phyloP scores from a whole-genome alignment of 2,888 invertebrate species.

The Cheiracanthium punctorium region DNA sequence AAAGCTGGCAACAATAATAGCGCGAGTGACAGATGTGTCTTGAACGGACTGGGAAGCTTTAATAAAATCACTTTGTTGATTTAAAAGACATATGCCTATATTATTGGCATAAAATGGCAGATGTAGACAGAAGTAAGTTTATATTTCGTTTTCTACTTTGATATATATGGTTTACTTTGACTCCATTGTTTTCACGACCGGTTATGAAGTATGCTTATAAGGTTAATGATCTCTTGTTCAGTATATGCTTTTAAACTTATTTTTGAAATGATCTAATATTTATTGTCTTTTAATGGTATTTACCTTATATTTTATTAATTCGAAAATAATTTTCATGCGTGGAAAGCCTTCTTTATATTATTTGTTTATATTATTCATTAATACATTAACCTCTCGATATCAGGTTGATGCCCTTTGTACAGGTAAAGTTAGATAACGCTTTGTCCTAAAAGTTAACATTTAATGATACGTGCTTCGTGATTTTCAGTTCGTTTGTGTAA shows the following conservation, averaged over 20 bases:
- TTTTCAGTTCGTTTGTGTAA: too few relatives aligned
- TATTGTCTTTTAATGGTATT: too few relatives aligned
- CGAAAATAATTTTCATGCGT: too few relatives aligned
- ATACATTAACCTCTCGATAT: constrained; percentile 24
- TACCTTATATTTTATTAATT: too few relatives aligned
- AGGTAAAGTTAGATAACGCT: constrained; percentile 51
- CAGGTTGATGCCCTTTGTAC: constrained; percentile 69
- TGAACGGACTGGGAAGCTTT: constrained; percentile 30
- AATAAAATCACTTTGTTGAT: constrained; percentile 27
- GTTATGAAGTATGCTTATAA: constrained; percentile 34
- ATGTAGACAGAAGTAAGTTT: constrained; percentile 57
- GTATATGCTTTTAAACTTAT: background rate
- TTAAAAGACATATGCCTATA: constrained; percentile 1
- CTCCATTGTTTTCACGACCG: background rate
- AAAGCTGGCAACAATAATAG: background rate
- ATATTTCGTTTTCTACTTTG: background rate
- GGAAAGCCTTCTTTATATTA: too few relatives aligned
- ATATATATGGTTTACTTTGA: background rate
- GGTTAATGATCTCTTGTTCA: constrained; percentile 55
- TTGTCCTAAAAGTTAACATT: background rate
- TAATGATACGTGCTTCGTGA: background rate
- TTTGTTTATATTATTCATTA: too few relatives aligned
- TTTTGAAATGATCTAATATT: background rate
- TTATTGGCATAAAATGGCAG: constrained; percentile 25
- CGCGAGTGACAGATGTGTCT: constrained; percentile 22